Base-by-base conservation (phyloP, 92 coral and sea anemone genomes). In the Epizoanthus fatuus region DNA sequence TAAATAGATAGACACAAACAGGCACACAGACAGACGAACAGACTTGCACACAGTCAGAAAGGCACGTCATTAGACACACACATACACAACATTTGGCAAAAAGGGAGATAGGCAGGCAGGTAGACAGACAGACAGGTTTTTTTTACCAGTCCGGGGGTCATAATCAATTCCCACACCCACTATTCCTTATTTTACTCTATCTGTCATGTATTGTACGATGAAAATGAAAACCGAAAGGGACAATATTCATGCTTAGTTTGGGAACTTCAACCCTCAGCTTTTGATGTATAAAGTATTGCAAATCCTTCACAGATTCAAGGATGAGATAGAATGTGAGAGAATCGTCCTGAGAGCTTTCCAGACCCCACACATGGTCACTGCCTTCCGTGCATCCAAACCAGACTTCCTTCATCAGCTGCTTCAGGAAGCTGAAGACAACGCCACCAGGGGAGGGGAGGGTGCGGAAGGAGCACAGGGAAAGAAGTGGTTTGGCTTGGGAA, bases 241-340 rank as follows among this genome's bases (percentile, higher is more conserved):
- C 14, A 25, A 20, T 35, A 4, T 15, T 29, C 7, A 68, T 6
- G 47, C 5, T 68, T 68, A 29, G 0, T 68, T 29, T 3, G 17
- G 11, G 17, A 49, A 68, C 7, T 25, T 11, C 38, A 29, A 35
- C 47, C 16, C 47, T 35, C 74, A 29, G 47, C 38, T 15, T 68
- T 68, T 29, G 47, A 10, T 15, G 53, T 49, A 49, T 49, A 49
- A 1, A 49, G 9, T 49, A 11, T 49, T 49, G 14, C 53, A 49
- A 49, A 49, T 5, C 14, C 53, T 49, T 49, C 40, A 45, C 90
- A 97, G 99, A 83, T 97, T 97, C 81, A 95, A 97, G 69, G 96
- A 95, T 72, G 96, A 95, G 74, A 77, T 97, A 35, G 99, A 93
- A 59, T 97, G 99, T 79, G 99, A 97, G 25, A 89, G 99, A 13